A percentile compares a stretch with the other conserved stretches of the same genome.
Evolutionary conservation across 2,888 invertebrate genomes (phyloP).

Genomic region (Eupithecia pulchellata): DNA sequence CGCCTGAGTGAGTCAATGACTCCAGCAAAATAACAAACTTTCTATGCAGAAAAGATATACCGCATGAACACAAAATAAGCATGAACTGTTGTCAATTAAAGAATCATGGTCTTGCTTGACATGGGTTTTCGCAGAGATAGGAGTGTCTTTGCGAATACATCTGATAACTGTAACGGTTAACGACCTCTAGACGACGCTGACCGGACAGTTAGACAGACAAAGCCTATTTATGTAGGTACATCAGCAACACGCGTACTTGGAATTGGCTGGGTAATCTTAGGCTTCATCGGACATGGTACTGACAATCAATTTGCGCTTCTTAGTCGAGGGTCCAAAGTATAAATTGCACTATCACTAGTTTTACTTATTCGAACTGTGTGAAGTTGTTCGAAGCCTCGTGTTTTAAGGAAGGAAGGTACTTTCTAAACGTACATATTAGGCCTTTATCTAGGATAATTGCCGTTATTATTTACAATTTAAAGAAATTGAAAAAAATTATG

Average conservation of each 20-base stretch:
- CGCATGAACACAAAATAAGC: neutral
- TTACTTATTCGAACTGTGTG: neutral
- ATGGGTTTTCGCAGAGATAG: no score
- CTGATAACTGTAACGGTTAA: conserved; percentile 47
- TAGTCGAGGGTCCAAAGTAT: conserved; percentile 5
- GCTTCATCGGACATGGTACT: conserved; percentile 7
- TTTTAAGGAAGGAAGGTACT: neutral
- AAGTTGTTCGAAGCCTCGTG: neutral
- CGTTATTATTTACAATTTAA: no score
- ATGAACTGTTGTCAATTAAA: neutral
- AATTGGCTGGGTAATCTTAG: conserved; percentile 33
- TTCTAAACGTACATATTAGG: neutral
- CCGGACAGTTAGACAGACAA: conserved; percentile 43
- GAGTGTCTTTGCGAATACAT: conserved; percentile 26
- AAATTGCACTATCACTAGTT: conserved; percentile 12
- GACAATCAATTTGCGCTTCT: conserved; percentile 23
- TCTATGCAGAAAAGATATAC: neutral
- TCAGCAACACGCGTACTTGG: conserved; percentile 25
- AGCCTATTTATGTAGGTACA: conserved; percentile 22
- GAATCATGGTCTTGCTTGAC: no score
- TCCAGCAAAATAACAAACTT: neutral
- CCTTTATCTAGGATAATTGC: no score
- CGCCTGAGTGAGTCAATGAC: neutral
- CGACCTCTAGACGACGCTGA: conserved; percentile 42
- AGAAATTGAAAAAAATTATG: no score